Base-by-base conservation (phyloP, 2,888 invertebrate species). In the Rhyacophila evoluta region DNA sequence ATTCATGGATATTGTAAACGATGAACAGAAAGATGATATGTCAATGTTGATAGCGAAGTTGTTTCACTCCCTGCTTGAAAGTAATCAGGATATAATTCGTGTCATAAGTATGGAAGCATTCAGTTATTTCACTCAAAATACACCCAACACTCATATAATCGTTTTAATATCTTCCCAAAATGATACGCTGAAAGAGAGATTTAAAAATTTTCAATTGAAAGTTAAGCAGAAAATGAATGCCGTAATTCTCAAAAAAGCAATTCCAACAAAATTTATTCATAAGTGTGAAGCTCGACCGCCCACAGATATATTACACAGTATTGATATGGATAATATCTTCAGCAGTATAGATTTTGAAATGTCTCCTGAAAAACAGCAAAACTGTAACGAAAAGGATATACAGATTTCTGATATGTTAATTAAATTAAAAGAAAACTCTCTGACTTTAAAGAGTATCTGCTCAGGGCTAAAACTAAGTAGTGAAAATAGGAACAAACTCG, bases 321-420 rank as follows among this genome's bases (percentile, higher is more conserved):
- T 88, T 76, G 88, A 88, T 81, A 84, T 88, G 11, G 85, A 88
- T 41, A 84, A 85, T 12, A 80, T 87, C 41, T 86, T 87, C 81
- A 85, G 85, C 41, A 82, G 82, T 19, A 86, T 85, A 41, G 37
- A 68, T 0, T 83, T 83, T 3, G 87, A 88, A 72, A 88, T 89
- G 0, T 84, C 83, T 0, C 84, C 84, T 79, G 89, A 89, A 83
- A 87, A 86, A 83, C 82, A 83, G 0, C 89, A 88, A 84, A 77
- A 86, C 1, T 84, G 86, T 71, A 74, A 72, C 0, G 84, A 83
- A 78, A 85, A 85, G 75, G 82, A 83, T 1, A 86, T n/a, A 19
- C 27, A 69, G 8, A 39, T 71, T 29, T 12, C 86, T 79, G 83
- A 36, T 10, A 84, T 88, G 67, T 83, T 89, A 39, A 79, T 79